phyloP scores from a whole-genome alignment of 2,797 vertebrate genomes.

The Enoplosus armatus region DNA sequence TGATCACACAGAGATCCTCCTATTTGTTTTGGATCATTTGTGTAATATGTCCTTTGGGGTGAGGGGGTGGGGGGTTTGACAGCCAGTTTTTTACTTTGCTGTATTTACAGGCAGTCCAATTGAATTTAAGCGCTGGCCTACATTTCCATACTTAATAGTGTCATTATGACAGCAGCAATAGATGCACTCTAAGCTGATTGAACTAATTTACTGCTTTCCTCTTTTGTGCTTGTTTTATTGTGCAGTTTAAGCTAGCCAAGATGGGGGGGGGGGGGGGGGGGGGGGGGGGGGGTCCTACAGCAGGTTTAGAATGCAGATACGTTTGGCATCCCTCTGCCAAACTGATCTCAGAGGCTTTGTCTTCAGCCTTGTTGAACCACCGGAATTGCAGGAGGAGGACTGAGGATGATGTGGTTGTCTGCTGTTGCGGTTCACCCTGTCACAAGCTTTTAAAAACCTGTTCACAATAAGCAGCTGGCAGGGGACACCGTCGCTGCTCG shows the following conservation, averaged over 20 bases:
- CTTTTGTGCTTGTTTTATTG: conserved; percentile 64
- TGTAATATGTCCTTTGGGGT: conserved; percentile 22
- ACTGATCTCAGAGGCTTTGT: conserved; percentile 65
- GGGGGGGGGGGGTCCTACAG: conserved; percentile 44
- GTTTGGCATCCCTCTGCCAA: conserved; percentile 57
- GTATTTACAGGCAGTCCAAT: conserved; percentile 43
- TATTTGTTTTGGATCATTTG: conserved; percentile 79
- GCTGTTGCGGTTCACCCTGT: conserved; percentile 62
- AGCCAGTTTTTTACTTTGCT: conserved; percentile 23
- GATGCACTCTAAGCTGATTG: conserved; percentile 58
- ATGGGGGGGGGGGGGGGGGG: too few relatives aligned
- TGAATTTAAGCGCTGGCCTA: conserved; percentile 43
- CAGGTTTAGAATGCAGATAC: conserved; percentile 64
- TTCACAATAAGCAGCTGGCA: conserved; percentile 70
- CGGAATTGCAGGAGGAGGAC: conserved; percentile 53
- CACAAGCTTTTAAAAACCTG: conserved; percentile 76
- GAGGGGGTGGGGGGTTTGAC: conserved; percentile 13
- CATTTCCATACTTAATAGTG: conserved; percentile 54
- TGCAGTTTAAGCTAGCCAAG: conserved; percentile 52
- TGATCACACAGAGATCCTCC: conserved; percentile 74
- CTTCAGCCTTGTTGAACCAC: conserved; percentile 62
- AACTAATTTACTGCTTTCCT: conserved; percentile 59
- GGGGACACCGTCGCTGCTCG: conserved; percentile 58
- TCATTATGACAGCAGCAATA: conserved; percentile 57
- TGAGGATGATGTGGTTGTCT: conserved; percentile 67